Percentiles rank a stretch among this genome's conserved stretches.
phyloP scores from a whole-genome alignment of 2,888 invertebrate species.

The Fragum fragum region DNA sequence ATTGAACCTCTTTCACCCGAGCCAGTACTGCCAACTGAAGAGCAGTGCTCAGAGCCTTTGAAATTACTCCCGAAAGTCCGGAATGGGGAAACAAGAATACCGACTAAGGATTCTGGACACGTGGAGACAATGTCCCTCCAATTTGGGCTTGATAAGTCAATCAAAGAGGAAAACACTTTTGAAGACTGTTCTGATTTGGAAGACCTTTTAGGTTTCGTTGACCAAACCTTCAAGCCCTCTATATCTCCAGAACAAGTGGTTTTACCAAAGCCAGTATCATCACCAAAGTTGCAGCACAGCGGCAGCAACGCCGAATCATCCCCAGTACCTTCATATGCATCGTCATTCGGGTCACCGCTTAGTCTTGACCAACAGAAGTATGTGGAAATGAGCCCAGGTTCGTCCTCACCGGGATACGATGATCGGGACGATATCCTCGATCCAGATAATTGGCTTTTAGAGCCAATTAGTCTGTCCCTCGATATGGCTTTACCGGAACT shows the following conservation, averaged over 20 bases:
- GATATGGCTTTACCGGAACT: conserved; percentile 62
- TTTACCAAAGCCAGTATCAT: conserved; percentile 37
- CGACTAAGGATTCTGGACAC: background rate
- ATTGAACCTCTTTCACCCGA: conserved; percentile 59
- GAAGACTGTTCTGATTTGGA: conserved; percentile 71
- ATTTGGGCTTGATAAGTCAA: background rate
- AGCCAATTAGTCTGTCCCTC: conserved; percentile 66
- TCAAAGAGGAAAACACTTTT: conserved; percentile 55
- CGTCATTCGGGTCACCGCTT: conserved; percentile 45
- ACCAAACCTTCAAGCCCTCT: conserved; percentile 38
- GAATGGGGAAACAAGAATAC: background rate
- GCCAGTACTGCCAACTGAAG: conserved; percentile 20
- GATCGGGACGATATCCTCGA: conserved; percentile 68
- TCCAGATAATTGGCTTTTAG: conserved; percentile 70
- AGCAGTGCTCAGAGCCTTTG: background rate
- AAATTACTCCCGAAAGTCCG: conserved; percentile 15
- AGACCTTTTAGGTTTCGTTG: conserved; percentile 71
- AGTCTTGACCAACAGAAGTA: conserved; percentile 39
- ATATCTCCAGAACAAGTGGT: conserved; percentile 7
- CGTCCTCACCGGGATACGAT: conserved; percentile 64
- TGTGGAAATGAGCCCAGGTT: conserved; percentile 53
- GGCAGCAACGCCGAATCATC: conserved; percentile 42
- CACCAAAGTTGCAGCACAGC: conserved; percentile 34
- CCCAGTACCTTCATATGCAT: conserved; percentile 38
- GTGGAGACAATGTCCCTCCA: background rate